These are phyloP conservation scores for Phylloscopus trochilus DNA, from an alignment of 2,113 vertebrate genomes.

Conservation along the genomic window DNA sequence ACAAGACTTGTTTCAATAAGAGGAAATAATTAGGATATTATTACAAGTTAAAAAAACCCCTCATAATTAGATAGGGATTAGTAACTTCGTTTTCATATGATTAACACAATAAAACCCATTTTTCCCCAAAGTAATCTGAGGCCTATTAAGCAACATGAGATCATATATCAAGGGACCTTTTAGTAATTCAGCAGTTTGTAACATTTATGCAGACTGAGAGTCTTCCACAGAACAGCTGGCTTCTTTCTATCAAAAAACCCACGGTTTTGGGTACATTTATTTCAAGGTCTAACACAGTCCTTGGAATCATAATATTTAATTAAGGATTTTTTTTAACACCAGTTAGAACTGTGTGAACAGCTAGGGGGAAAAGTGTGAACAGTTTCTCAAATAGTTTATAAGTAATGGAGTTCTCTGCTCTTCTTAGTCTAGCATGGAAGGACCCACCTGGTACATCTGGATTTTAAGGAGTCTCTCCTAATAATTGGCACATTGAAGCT, in stretches of 20 bases:
- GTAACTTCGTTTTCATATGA: constrained; percentile 61
- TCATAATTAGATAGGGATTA: constrained; percentile 61
- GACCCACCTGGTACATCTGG: background rate
- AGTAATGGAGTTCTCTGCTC: background rate
- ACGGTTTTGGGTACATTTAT: constrained; percentile 3
- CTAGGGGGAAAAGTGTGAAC: constrained; percentile 9
- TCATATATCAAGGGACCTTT: constrained; percentile 55
- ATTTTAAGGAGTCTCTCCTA: constrained; percentile 23
- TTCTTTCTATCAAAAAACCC: constrained; percentile 10
- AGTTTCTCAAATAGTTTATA: background rate
- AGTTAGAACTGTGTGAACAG: constrained; percentile 39
- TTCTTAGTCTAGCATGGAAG: background rate
- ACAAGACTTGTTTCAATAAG: constrained; percentile 37
- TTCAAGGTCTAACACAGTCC: constrained; percentile 25
- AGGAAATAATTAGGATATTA: constrained; percentile 57
- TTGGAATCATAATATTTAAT: constrained; percentile 62
- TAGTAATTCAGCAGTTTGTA: constrained; percentile 58
- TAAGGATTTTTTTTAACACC: constrained; percentile 39
- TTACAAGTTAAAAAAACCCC: constrained; percentile 43
- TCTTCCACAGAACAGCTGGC: constrained; percentile 43
- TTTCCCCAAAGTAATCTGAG: constrained; percentile 47
- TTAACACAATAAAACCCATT: constrained; percentile 60
- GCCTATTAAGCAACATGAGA: constrained; percentile 54
- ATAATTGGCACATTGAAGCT: constrained; percentile 27
- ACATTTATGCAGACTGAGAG: constrained; percentile 36